Evolutionary conservation across 2,888 invertebrate species (phyloP).

Genomic region (Ctenicera cuprea): DNA sequence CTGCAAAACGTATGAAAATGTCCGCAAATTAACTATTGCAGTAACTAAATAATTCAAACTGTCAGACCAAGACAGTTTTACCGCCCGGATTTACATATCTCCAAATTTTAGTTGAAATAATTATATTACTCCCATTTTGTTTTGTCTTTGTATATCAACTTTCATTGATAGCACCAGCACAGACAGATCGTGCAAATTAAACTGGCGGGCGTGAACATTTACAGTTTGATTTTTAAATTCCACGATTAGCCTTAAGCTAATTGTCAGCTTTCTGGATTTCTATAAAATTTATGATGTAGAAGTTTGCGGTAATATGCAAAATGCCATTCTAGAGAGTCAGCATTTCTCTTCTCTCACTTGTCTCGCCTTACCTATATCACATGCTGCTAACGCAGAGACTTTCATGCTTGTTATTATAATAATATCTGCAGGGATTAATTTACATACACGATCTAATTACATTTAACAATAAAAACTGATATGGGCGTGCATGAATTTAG

Average conservation of each 20-base stretch:
- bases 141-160: too few species aligned
- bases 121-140: too few species aligned
- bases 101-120: too few species aligned
- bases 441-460: constrained; percentile 3
- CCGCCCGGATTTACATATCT: too few species aligned
- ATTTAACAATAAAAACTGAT: neutral
- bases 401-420: neutral
- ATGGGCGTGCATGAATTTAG: neutral
- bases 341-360: constrained; percentile 31
- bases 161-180: too few species aligned
- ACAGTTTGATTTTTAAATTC: neutral
- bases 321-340: constrained; percentile 6
- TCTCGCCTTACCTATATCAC: constrained; percentile 7
- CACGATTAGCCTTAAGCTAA: neutral
- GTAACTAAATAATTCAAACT: too few species aligned
- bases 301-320: constrained; percentile 16
- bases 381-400: neutral
- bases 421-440: neutral
- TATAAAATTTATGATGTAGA: constrained; percentile 13
- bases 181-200: neutral
- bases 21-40: too few species aligned
- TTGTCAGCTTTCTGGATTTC: constrained; percentile 12
- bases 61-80: too few species aligned
- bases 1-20: too few species aligned
- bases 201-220: neutral